phyloP scores from a whole-genome alignment of 2,113 vertebrate species.

The Pycnonotus jocosus region DNA sequence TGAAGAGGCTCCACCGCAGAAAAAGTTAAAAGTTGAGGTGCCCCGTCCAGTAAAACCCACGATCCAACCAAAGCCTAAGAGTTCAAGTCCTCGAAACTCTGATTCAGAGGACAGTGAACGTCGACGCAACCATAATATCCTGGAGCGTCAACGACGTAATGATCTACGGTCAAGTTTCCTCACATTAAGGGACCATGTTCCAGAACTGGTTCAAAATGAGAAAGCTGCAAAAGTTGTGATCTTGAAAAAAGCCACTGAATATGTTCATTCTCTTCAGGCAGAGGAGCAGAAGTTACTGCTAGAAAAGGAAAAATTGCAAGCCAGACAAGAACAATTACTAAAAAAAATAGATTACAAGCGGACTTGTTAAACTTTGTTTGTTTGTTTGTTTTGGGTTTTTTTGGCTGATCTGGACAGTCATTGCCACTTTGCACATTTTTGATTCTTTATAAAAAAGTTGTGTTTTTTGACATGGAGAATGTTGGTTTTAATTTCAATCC shows the following conservation, averaged over 20 bases:
- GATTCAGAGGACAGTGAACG: conserved; percentile 97
- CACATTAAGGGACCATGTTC: conserved; percentile 93
- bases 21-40: conserved; percentile 80
- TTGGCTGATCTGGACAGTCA: conserved; percentile 70
- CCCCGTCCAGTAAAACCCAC: conserved; percentile 72
- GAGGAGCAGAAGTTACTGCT: conserved; percentile 86
- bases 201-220: conserved; percentile 92
- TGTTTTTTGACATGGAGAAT: conserved; percentile 98
- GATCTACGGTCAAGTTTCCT: conserved; percentile 97
- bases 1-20: conserved; percentile 82
- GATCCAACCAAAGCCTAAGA: conserved; percentile 77
- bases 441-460: conserved; percentile 73
- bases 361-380: conserved; percentile 85
- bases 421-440: conserved; percentile 87
- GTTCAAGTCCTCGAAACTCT: conserved; percentile 85
- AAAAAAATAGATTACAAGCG: conserved; percentile 86
- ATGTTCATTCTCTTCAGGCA: conserved; percentile 86
- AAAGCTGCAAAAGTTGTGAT: conserved; percentile 98
- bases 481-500: conserved; percentile 94
- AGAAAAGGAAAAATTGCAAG: conserved; percentile 89
- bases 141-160: conserved; percentile 96
- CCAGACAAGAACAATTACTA: conserved; percentile 86
- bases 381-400: conserved; percentile 15
- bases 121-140: conserved; percentile 95
- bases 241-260: conserved; percentile 96